These are phyloP conservation scores for Clarias batrachus DNA, from an alignment of 2,113 vertebrate genomes.

Conservation along the genomic window DNA sequence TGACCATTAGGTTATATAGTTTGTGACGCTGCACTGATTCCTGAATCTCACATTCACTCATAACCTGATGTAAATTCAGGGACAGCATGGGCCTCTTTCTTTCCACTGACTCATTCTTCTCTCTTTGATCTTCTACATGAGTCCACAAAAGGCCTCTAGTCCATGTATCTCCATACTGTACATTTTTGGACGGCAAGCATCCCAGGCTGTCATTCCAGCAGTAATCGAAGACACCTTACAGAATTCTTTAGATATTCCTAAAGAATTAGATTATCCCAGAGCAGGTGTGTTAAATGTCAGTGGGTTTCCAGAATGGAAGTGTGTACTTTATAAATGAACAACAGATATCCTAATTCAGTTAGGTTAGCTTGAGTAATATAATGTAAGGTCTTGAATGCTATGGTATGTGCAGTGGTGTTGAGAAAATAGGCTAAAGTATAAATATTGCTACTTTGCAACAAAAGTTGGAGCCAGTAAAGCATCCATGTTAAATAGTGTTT, in stretches of 20 bases:
- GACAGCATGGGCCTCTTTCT: neutral
- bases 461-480: neutral
- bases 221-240: slow-evolving; percentile 18
- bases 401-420: neutral
- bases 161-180: neutral
- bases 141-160: neutral
- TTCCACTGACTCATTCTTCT: neutral
- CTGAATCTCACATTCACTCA: neutral
- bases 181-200: neutral
- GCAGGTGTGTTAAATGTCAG: neutral
- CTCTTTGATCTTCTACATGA: slow-evolving; percentile 5
- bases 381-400: neutral
- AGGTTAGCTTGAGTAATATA: neutral
- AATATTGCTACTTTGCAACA: neutral
- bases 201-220: neutral
- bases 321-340: neutral
- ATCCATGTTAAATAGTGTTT: neutral
- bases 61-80: neutral
- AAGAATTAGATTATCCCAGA: neutral
- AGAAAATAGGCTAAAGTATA: neutral
- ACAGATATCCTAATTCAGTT: neutral
- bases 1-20: neutral
- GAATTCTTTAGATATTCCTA: neutral
- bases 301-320: neutral
- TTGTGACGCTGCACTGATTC: neutral